Evolutionary conservation across 2,888 invertebrate genomes (phyloP), one percentile per base, ranked within the genome.

Genomic region (Ichneumoninae sp.): DNA sequence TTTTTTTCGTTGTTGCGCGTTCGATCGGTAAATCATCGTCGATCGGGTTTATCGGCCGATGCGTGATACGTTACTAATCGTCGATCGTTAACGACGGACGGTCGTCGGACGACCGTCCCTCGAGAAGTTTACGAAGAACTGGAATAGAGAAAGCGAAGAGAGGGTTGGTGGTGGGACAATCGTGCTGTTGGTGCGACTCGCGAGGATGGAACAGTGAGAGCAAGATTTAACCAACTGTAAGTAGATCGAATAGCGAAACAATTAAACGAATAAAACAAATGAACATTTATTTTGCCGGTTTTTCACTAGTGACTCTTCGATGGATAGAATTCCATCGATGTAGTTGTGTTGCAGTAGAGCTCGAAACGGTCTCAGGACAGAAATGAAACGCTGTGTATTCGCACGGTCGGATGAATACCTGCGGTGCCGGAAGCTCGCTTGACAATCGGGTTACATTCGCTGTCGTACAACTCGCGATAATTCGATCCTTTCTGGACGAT

Each of bases 401-500:
- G 86, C 82, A 91, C 90, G 90, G 87, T 91, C 83, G 89, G 88
- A 79, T 91, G 89, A 89, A 90, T 89, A 91, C 91, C 90, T 91
- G 90, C 87, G 86, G 82, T 33, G 84, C 80, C 86, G 84, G 84
- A 86, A 87, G 86, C 60, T 47, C 66, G 78, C 60, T 47, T 60
- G 74, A 65, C 72, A 68, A 19, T 62, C 72, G 60, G 44, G 33
- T 82, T n/a, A 36, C 40, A 57, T 33, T 62, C 68, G 74, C 62
- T 33, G 40, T 77, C 82, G 72, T 44, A 62, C 54, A 75, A 88
- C 87, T 88, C 6, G 30, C 89, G 88, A 88, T 90, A 90, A 92
- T 92, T 92, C 90, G 90, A 92, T 92, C 81, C 83, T 89, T 92
- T 92, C 91, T 90, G 89, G 89, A 88, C 90, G 92, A 92, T 91